phyloP scores from a whole-genome alignment of 2,888 invertebrate genomes.

The Ypsolopha scabrella region DNA sequence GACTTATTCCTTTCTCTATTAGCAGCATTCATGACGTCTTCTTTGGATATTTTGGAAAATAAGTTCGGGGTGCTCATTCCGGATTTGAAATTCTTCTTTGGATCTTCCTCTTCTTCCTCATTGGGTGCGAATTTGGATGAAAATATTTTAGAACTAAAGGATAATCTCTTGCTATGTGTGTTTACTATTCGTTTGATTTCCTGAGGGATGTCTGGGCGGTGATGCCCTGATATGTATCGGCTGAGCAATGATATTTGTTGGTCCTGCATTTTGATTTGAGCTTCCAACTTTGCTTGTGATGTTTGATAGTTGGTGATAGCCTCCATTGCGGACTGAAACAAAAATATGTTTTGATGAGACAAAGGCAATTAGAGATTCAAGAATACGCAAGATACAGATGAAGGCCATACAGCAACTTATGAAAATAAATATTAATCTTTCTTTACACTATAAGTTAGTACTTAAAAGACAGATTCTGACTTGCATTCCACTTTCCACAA shows the following conservation, averaged over 20 bases:
- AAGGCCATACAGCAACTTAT: too few relatives aligned
- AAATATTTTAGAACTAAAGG: constrained; percentile 58
- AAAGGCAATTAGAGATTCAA: too few relatives aligned
- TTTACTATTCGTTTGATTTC: constrained; percentile 82
- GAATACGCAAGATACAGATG: too few relatives aligned
- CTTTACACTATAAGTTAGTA: too few relatives aligned
- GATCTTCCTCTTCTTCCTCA: constrained; percentile 53
- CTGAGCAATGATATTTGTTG: constrained; percentile 80
- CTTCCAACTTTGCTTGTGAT: constrained; percentile 75
- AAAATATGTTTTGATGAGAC: not conserved
- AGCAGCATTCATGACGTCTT: constrained; percentile 28
- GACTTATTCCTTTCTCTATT: constrained; percentile 19
- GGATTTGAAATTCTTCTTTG: constrained; percentile 39
- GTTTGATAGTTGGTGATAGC: constrained; percentile 73
- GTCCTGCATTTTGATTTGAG: constrained; percentile 79
- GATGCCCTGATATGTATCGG: constrained; percentile 76
- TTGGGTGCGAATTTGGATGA: constrained; percentile 40
- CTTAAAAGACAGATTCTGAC: too few relatives aligned
- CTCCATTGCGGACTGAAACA: constrained; percentile 74
- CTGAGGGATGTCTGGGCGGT: constrained; percentile 76
- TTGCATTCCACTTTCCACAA: too few relatives aligned
- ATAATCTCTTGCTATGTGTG: constrained; percentile 56
- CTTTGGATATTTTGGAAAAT: constrained; percentile 44
- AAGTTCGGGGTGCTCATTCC: constrained; percentile 54
- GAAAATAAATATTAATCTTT: too few relatives aligned